Percentiles rank a stretch among this genome's conserved stretches.
Conservation (phyloP, 2,113 vertebrate genomes). For the Calypte anna region DNA sequence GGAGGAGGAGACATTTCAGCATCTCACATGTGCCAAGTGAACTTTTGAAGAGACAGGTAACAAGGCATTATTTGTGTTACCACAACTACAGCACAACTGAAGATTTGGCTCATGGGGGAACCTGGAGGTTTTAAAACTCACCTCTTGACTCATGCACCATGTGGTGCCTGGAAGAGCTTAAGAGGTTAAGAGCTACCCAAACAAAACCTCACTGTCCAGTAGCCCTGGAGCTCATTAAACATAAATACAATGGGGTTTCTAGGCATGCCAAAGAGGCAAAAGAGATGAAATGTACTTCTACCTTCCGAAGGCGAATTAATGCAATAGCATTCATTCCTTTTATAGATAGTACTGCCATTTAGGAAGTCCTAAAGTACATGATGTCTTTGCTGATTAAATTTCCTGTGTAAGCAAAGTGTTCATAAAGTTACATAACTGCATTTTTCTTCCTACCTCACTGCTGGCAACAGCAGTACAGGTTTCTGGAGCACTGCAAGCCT, state of each 20-base stretch:
- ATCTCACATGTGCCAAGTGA: background rate
- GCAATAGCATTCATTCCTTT: conserved; percentile 48
- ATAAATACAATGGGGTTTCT: background rate
- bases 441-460: conserved; percentile 19
- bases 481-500: background rate
- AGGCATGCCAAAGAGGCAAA: background rate
- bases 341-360: conserved; percentile 36
- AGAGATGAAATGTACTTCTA: conserved; percentile 14
- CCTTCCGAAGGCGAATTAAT: conserved; percentile 24
- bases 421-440: conserved; percentile 31
- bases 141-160: background rate
- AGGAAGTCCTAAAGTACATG: conserved; percentile 57
- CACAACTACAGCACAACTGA: background rate
- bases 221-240: background rate
- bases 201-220: background rate
- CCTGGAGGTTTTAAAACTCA: background rate
- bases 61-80: background rate
- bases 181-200: conserved; percentile 6
- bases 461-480: background rate
- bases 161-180: background rate
- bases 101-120: background rate
- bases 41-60: background rate
- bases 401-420: conserved; percentile 41
- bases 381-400: conserved; percentile 64
- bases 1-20: background rate